phyloP scores from a whole-genome alignment of 2,888 invertebrate species.

The Carpatolechia fugitivella region DNA sequence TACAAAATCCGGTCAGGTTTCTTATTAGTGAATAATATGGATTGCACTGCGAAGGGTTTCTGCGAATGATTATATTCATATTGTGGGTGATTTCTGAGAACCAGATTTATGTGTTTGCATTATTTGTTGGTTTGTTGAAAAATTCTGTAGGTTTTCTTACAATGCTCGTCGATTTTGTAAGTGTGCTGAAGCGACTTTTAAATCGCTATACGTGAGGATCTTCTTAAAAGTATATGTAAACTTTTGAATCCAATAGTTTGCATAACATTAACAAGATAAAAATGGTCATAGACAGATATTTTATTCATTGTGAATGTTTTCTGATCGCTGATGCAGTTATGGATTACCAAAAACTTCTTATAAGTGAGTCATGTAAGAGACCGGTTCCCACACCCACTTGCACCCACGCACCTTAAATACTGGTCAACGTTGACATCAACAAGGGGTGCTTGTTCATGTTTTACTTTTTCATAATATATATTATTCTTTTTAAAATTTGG shows the following conservation, averaged over 20 bases:
- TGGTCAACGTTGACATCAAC: conserved; percentile 38
- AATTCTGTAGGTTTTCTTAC: too few species aligned
- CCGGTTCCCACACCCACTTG: conserved; percentile 65
- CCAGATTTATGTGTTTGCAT: neutral
- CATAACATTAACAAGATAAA: too few species aligned
- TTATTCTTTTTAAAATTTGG: neutral
- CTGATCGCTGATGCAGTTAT: conserved; percentile 31
- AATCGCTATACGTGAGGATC: too few species aligned
- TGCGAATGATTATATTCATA: neutral
- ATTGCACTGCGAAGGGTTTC: neutral
- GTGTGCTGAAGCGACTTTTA: too few species aligned
- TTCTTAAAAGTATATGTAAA: too few species aligned
- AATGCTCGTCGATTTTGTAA: too few species aligned
- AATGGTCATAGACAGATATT: neutral
- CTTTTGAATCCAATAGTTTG: too few species aligned
- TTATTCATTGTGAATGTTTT: conserved; percentile 30
- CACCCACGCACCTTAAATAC: conserved; percentile 47
- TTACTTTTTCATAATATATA: neutral
- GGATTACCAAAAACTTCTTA: conserved; percentile 43
- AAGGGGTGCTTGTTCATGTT: conserved; percentile 26
- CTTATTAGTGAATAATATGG: neutral
- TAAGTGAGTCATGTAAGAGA: conserved; percentile 54
- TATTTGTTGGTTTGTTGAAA: neutral
- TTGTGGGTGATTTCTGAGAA: neutral
- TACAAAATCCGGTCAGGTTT: neutral